Evolutionary conservation across 2,888 invertebrate species (phyloP).

Genomic region (Agrilus biguttatus): DNA sequence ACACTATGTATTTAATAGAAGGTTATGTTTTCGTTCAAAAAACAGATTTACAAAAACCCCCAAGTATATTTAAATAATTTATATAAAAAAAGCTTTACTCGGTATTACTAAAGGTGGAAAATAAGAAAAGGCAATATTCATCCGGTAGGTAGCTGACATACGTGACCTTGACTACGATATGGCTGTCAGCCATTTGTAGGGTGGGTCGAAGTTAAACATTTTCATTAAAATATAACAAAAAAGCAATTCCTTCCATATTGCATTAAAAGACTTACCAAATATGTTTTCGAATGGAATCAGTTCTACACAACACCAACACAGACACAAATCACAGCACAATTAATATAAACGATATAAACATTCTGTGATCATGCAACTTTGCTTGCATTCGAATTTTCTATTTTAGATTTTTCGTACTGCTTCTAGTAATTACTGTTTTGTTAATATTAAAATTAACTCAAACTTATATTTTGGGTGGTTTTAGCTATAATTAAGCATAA

Average conservation of each 20-base stretch:
- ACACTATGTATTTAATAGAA: neutral
- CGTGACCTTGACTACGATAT: slow-evolving; percentile 25
- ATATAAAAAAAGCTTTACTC: neutral
- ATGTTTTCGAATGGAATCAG: slow-evolving; percentile 1
- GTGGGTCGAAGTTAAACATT: slow-evolving; percentile 17
- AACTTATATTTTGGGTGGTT: slow-evolving; percentile 9
- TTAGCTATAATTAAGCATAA: slow-evolving; percentile 26
- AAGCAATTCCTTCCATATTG: too few relatives aligned
- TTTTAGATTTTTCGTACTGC: neutral
- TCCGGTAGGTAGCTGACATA: slow-evolving; percentile 17
- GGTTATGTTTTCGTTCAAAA: slow-evolving; percentile 21
- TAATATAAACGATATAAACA: slow-evolving; percentile 3
- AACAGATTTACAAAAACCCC: too few relatives aligned
- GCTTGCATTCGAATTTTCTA: slow-evolving; percentile 4
- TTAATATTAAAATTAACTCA: too few relatives aligned
- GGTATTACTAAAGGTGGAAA: neutral
- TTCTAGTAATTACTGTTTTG: too few relatives aligned
- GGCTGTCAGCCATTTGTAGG: slow-evolving; percentile 14
- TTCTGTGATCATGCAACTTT: slow-evolving; percentile 9
- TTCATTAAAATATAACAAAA: too few relatives aligned
- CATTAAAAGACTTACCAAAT: slow-evolving; percentile 18
- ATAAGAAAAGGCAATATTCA: neutral
- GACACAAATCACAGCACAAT: slow-evolving; percentile 13
- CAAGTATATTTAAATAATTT: neutral
- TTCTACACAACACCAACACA: slow-evolving; percentile 10